Evolutionary conservation across 2,888 invertebrate species (phyloP), one percentile per base, ranked within the genome.

Genomic region (Lampropteryx suffumata): DNA sequence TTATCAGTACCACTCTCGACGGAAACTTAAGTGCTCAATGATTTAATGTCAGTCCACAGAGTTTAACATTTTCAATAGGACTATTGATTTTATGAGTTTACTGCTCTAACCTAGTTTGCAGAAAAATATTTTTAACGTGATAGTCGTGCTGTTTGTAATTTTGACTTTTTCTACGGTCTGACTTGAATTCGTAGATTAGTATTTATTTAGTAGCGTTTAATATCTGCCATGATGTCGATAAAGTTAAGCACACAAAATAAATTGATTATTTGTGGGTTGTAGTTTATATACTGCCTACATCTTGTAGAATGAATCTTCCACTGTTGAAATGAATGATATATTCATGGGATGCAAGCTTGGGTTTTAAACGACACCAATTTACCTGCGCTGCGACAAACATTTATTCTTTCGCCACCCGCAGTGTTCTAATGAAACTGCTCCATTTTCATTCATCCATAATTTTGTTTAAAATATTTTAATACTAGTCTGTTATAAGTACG

Each of bases 1-100:
- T 72, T 75, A 74, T 73, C 73, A 64, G 51, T 26, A 35, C 56
- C 66, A 68, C 71, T 69, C 62, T 54, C 47, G 45, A 57, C 57
- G 55, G 55, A 59, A 65, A 58, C 62, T 57, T 62, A 65, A 71
- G 70, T 69, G 63, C 59, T 61, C 67, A 69, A 70, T 71, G 74
- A 73, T 73, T 75, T 66, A 64, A 62, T 69, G 63, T 61, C 47
- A 39, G 41, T 24, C 48, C 40, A 49, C 34, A 30, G 39, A 49
- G 26, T 45, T 3, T 44, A 44, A 47, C 35, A 44, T 48, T 41
- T 43, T 40, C 24, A 50, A 72, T 68, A 70, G 64, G 60, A 66
- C 13, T 47, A 36, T 51, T 46, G 39, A 50, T 47, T 50, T 41
- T 41, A 40, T 44, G 8, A 27, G 35, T 29, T 39, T 27, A 34